Base-by-base conservation (phyloP, 92 coral and sea anemone genomes). In the Palythoa caribaeorum region DNA sequence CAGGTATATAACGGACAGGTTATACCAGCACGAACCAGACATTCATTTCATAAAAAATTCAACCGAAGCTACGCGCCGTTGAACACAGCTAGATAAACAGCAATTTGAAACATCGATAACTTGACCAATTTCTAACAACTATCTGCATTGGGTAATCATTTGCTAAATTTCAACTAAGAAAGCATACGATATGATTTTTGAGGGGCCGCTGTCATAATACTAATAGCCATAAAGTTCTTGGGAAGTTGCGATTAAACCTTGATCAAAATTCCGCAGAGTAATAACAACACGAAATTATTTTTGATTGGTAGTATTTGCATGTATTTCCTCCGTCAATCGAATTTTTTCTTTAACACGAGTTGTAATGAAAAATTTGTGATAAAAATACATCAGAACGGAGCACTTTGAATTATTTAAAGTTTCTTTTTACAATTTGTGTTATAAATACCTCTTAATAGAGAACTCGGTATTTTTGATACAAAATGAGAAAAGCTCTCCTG, bases 361-460 rank as follows among this genome's bases (percentile, higher is more conserved):
- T 69, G 59, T 76, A 91, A 57, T 63, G 92, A 73, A 83, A 92
- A 89, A 89, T 87, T 78, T 94, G 92, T 92, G 92, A 94, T 89
- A 91, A 91, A 93, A 95, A 95, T 95, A 93, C 98, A 93, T 79
- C 92, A 89, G 90, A 40, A 80, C 83, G 88, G 84, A 83, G 90
- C 79, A 89, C 90, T 89, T 63, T 92, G 78, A 89, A 94, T 91
- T 90, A 91, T 92, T 85, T 78, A 86, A 60, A 69, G 89, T 71
- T 92, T 84, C 93, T 91, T 94, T 91, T 92, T 92, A 93, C 94
- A 89, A 93, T 90, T 83, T 89, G 90, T 83, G 92, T 93, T 84
- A 92, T 91, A 93, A 93, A 91, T 84, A 85, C 95, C 96, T 95
- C 96, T 92, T 80, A 88, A 95, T 94, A 90, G 90, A 95, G 92